Conservation (phyloP, 64 coral and sea anemone species). For the Cladopsammia gracilis region DNA sequence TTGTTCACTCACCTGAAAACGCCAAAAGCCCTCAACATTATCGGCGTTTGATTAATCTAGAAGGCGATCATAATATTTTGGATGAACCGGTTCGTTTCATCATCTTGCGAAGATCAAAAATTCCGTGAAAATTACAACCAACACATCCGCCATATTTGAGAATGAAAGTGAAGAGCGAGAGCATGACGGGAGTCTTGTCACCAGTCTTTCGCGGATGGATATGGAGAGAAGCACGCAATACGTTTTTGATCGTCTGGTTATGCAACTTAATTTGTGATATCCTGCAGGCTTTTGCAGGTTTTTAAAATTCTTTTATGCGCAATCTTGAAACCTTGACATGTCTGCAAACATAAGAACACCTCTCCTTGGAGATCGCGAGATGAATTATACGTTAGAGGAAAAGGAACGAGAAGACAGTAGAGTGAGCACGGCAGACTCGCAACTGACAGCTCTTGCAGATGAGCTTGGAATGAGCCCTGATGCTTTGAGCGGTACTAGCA, state of each 20-base stretch:
- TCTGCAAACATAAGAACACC: background rate
- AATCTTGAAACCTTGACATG: conserved; percentile 1
- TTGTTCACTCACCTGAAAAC: conserved; percentile 18
- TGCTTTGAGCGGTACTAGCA: background rate
- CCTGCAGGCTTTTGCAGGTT: background rate
- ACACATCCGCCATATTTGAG: conserved; percentile 33
- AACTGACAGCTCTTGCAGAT: conserved; percentile 49
- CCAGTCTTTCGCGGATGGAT: background rate
- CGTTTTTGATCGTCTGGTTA: too few species aligned
- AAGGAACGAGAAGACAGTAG: conserved; percentile 3
- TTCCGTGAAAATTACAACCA: background rate
- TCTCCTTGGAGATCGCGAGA: conserved; percentile 2
- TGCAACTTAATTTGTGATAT: background rate
- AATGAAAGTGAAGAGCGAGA: background rate
- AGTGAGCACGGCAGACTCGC: background rate
- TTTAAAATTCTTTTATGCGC: background rate
- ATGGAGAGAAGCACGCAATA: too few species aligned
- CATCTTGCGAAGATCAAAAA: background rate
- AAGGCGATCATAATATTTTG: background rate
- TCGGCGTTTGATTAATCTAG: background rate
- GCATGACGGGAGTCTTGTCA: conserved; percentile 6
- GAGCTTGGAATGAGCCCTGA: conserved; percentile 48
- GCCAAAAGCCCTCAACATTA: conserved; percentile 19
- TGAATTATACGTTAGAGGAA: background rate
- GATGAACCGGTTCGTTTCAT: background rate